Evolutionary conservation across 2,888 invertebrate species (phyloP).

Genomic region (Protonemura montana): DNA sequence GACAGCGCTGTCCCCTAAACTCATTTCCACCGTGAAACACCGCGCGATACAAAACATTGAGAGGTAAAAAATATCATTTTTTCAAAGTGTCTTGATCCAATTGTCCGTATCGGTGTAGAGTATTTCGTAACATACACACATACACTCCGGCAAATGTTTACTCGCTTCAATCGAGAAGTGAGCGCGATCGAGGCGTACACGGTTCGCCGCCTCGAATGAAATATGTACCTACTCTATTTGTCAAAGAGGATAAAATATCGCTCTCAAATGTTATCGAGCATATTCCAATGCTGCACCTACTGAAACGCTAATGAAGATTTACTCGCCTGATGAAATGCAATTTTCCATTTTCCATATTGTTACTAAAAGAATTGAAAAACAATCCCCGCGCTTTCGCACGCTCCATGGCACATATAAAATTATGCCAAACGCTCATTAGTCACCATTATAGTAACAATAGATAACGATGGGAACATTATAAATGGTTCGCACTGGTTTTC

Average conservation of each 20-base stretch:
- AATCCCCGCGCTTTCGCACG: background rate
- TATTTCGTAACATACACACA: background rate
- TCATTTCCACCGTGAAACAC: slow-evolving; percentile 34
- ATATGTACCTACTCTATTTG: no score
- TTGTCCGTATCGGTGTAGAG: background rate
- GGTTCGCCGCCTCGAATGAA: no score
- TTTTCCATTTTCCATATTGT: background rate
- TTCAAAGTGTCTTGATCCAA: slow-evolving; percentile 15
- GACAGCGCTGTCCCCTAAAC: slow-evolving; percentile 27
- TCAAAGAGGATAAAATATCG: no score
- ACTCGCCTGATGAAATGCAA: background rate
- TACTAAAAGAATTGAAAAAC: background rate
- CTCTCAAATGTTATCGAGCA: background rate
- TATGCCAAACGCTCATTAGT: background rate
- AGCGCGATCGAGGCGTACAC: no score
- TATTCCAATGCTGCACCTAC: background rate
- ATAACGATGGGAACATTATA: background rate
- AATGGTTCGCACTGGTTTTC: background rate
- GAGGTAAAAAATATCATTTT: slow-evolving; percentile 26
- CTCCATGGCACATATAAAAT: background rate
- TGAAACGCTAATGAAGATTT: background rate
- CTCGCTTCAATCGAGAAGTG: no score
- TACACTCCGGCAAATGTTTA: background rate
- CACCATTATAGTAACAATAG: background rate
- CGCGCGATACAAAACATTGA: background rate